These are phyloP conservation scores for Cacoxenus indagator DNA, from an alignment of 2,888 invertebrate genomes.

Conservation along the genomic window DNA sequence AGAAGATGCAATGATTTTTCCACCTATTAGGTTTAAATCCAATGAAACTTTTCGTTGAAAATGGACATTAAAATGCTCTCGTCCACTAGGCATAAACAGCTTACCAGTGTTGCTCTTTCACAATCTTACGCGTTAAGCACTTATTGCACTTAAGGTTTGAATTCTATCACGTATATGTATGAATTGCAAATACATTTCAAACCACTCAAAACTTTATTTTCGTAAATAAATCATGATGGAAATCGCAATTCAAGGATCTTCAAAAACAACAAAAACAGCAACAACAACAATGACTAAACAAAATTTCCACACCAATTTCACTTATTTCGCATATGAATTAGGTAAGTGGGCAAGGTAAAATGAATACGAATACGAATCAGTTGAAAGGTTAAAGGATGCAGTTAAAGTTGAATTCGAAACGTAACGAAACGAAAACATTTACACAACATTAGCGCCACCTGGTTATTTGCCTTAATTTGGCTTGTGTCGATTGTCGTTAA, in stretches of 20 bases:
- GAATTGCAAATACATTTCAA: neutral
- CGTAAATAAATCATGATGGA: neutral
- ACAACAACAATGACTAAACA: neutral
- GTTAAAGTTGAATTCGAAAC: slow-evolving; percentile 4
- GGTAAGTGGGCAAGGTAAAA: neutral
- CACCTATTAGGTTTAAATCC: too few relatives aligned
- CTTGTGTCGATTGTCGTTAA: neutral
- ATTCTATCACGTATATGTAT: too few relatives aligned
- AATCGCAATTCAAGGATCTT: neutral
- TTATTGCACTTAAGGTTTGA: too few relatives aligned
- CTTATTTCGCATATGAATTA: neutral
- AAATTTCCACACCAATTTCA: neutral
- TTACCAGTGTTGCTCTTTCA: too few relatives aligned
- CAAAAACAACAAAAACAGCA: neutral
- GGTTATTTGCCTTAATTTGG: too few relatives aligned
- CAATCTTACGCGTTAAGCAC: too few relatives aligned
- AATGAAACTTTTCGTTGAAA: too few relatives aligned
- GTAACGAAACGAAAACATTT: neutral
- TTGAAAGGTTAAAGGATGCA: neutral
- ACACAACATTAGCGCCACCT: neutral
- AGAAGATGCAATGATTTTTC: too few relatives aligned
- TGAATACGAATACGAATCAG: neutral
- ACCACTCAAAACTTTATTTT: neutral
- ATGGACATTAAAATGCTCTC: too few relatives aligned
- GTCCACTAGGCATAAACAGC: too few relatives aligned